Evolutionary conservation across 1,140 invertebrate species (phyloP), one percentile per base, ranked within the genome.

Genomic region (Paraescarpia echinospica): DNA sequence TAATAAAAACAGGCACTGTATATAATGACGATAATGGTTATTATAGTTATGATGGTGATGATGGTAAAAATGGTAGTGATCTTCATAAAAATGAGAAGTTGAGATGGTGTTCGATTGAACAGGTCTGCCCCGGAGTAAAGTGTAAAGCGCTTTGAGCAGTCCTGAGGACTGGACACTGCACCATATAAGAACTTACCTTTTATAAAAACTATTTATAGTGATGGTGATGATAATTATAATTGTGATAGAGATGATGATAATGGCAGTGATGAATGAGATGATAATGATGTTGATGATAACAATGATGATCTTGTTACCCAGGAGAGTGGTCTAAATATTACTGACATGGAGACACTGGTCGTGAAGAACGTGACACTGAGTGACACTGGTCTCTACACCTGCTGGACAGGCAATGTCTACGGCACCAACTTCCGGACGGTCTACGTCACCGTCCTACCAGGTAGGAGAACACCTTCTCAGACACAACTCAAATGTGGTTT

Each of bases 301-400:
- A 22, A 34, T 90, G 33, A 90, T 33, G 34, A 90, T 33, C 27
- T 33, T 90, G n/a, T 90, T 90, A 18, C n/a, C 14, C 27, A 90
- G 34, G 35, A 90, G 27, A 35, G 34, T 90, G 34, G 34, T 33
- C 9, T 90, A 34, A 34, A 90, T 33, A 34, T 14, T 12, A 90
- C 34, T 5, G 35, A 48, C 91, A 33, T 48, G 0, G 97, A 98
- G 95, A 95, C 97, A 31, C 96, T 99, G 14, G 97, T 97, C 12
- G 95, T 99, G n/a, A 96, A 97, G 90, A 99, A 99, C 95, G 97
- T 99, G 0, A 98, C 98, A 0, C 97, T 97, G 93, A 97, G 97
- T 59, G 97, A 99, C 94, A 98, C 98, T 95, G 98, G 98, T 0
- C 99, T 98, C 98, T 99, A 99, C 95, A 98, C 98, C 0, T 99